phyloP scores from a whole-genome alignment of 2,888 invertebrate species.

The Coenonympha arcania region DNA sequence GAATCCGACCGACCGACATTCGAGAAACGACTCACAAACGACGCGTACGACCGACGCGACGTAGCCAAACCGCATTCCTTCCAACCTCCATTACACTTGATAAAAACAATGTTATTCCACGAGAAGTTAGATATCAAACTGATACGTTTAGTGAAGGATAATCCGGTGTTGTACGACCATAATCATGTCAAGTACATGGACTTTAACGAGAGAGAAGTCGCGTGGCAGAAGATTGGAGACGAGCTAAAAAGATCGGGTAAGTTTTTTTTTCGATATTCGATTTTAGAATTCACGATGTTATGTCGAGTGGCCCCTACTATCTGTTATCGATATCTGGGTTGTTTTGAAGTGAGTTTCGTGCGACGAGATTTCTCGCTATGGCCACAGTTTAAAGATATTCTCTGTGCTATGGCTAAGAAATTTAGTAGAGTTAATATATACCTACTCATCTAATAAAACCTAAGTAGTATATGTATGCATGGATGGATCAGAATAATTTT shows the following conservation, averaged over 20 bases:
- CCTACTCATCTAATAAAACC: too few species aligned
- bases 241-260: slow-evolving; percentile 57
- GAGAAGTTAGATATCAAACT: slow-evolving; percentile 51
- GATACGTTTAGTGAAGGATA: slow-evolving; percentile 49
- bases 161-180: slow-evolving; percentile 54
- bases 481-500: too few species aligned
- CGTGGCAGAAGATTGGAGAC: slow-evolving; percentile 67
- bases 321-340: neutral
- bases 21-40: slow-evolving; percentile 22
- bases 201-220: slow-evolving; percentile 59
- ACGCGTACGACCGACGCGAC: slow-evolving; percentile 23
- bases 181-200: slow-evolving; percentile 60
- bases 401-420: too few species aligned
- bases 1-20: slow-evolving; percentile 11
- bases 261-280: too few species aligned
- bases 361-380: neutral
- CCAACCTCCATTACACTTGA: too few species aligned
- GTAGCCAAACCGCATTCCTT: slow-evolving; percentile 9
- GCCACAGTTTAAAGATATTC: too few species aligned
- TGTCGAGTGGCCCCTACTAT: slow-evolving; percentile 12
- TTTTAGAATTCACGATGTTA: slow-evolving; percentile 39
- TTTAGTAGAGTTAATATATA: too few species aligned
- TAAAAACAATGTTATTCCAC: slow-evolving; percentile 29
- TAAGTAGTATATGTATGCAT: too few species aligned
- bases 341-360: neutral